These are phyloP conservation scores for Struthidea cinerea DNA, from an alignment of 2,113 vertebrate species.

Conservation along the genomic window DNA sequence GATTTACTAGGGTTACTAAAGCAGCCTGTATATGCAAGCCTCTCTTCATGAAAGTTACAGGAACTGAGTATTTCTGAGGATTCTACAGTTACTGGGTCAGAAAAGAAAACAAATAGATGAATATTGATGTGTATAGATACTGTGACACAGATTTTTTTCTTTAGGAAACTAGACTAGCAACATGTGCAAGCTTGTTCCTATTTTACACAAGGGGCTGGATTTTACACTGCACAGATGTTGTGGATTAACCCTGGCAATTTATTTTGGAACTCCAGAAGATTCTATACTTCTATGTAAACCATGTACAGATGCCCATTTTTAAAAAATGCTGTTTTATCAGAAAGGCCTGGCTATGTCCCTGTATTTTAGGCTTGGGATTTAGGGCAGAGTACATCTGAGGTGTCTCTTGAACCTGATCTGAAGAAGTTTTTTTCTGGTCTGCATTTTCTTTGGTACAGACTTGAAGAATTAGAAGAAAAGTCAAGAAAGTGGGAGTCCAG, in stretches of 20 bases:
- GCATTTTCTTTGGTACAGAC: not conserved
- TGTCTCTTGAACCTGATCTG: not conserved
- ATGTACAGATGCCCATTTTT: not conserved
- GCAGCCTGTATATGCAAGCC: not conserved
- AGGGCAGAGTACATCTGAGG: not conserved
- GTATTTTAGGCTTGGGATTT: not conserved
- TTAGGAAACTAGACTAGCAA: not conserved
- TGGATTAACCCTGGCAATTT: not conserved
- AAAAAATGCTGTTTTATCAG: not conserved
- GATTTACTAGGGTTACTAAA: not conserved
- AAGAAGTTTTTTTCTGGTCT: not conserved
- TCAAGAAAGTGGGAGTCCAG: slow-evolving; percentile 76
- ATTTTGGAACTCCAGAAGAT: not conserved
- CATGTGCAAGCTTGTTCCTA: not conserved
- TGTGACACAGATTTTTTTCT: not conserved
- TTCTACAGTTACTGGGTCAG: not conserved
- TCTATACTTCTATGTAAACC: not conserved
- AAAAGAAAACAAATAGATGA: not conserved
- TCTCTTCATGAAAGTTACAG: not conserved
- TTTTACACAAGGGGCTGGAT: not conserved
- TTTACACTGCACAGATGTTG: not conserved
- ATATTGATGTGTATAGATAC: not conserved
- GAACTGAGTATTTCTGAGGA: not conserved
- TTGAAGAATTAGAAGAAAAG: slow-evolving; percentile 84
- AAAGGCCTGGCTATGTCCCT: not conserved